phyloP scores from a whole-genome alignment of 2,888 invertebrate species.

The Rhagophthalmus giganteus region DNA sequence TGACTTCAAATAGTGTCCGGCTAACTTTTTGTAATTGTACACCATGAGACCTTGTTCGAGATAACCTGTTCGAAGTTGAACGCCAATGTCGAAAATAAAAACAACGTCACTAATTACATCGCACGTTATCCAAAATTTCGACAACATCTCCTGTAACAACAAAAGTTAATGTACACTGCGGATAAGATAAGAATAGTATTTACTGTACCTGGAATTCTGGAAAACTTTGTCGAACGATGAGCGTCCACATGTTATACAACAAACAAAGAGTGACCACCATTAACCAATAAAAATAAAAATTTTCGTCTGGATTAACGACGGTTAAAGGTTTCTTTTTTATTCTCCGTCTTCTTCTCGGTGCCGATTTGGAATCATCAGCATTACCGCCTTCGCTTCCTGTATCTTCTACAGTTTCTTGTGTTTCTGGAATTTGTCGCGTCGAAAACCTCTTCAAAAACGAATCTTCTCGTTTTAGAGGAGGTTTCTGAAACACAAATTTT shows the following conservation, averaged over 20 bases:
- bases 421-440: constrained; percentile 85
- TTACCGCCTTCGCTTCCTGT: constrained; percentile 61
- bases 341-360: constrained; percentile 64
- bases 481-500: constrained; percentile 61
- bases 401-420: constrained; percentile 79
- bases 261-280: constrained; percentile 86
- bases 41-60: constrained; percentile 94
- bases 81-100: constrained; percentile 84
- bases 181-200: background rate
- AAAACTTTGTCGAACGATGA: constrained; percentile 92
- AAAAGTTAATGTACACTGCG: constrained; percentile 1
- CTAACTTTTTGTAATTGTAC: constrained; percentile 87
- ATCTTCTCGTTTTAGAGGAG: constrained; percentile 86
- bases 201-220: constrained; percentile 81
- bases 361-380: constrained; percentile 51
- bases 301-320: constrained; percentile 94
- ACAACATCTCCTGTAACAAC: constrained; percentile 59
- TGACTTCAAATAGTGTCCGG: constrained; percentile 85
- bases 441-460: constrained; percentile 93
- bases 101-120: constrained; percentile 86
- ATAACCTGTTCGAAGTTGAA: constrained; percentile 93
- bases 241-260: constrained; percentile 93
- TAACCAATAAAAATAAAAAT: constrained; percentile 95
- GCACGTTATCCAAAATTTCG: constrained; percentile 77
- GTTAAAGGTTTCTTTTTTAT: constrained; percentile 73